Base-by-base conservation (phyloP, 2,797 vertebrate genomes). In the Sebastes variabilis region DNA sequence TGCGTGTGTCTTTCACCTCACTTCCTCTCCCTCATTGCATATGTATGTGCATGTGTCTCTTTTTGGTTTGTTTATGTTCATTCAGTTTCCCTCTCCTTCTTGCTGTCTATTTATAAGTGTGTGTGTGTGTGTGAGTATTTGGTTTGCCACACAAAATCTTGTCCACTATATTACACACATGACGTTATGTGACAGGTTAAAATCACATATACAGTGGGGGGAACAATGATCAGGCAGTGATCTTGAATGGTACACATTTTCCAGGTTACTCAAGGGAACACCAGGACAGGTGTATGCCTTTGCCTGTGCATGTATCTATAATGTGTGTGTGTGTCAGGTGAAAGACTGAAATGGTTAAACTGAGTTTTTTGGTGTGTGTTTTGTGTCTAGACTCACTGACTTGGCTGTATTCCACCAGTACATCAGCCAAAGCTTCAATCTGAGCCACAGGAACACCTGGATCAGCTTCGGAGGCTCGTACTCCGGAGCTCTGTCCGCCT, bases 381-480 rank as follows among this genome's bases (percentile, higher is more conserved):
- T 67, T 52, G 54, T 70, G 4, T 75, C 22, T 84, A 97, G 95
- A 5, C 92, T 96, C n/a, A 82, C 89, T 1, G 93, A 97, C 81
- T 71, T 96, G 62, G 94, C 93, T 13, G 90, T 88, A 0, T 96
- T 97, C 74, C 96, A 94, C 71, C 83, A 87, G n/a, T 89, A 94
- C 55, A 92, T 98, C 84, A 93, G 93, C 18, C 81, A 91, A n/a
- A 93, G 84, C 64, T 96, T 96, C 88, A 92, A 82, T n/a, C 88
- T 98, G 77, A 95, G 89, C n/a, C 42, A 59, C 62, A 92, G 82
- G 54, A 96, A 97, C 88, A 95, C 93, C 55, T 98, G 97, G 97
- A 94, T 98, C 92, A 96, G 96, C 88, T 97, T 98, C 0, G 96
- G 97, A 64, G 97, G 97, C 61, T 98, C 97, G 6, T 98, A 98